Conservation (phyloP, 1,140 invertebrate species). For the Bombyx mori region DNA sequence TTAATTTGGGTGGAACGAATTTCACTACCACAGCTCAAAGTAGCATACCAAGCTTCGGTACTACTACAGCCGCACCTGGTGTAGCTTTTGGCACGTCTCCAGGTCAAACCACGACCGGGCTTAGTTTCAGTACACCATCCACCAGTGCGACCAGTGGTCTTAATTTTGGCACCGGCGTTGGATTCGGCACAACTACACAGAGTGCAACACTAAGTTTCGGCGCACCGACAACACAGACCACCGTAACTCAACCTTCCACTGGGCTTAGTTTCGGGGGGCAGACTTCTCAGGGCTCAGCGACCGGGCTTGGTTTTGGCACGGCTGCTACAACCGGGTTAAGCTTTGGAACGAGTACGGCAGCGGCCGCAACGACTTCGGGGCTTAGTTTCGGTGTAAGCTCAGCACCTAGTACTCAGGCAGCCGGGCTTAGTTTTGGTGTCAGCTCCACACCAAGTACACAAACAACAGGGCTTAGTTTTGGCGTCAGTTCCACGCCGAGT, state of each 20-base stretch:
- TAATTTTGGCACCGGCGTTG: background rate
- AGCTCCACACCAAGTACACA: conserved; percentile 10
- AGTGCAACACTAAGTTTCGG: background rate
- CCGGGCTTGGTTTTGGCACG: conserved; percentile 4
- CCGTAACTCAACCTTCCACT: background rate
- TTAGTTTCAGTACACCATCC: conserved; percentile 2
- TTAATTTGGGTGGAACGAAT: background rate
- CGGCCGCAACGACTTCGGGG: conserved; percentile 14
- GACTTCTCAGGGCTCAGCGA: background rate
- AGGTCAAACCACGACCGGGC: conserved; percentile 2
- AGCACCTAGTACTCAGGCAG: conserved; percentile 3
- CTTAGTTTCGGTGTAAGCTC: conserved; percentile 2
- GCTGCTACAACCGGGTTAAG: conserved; percentile 25
- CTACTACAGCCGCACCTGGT: conserved; percentile 2
- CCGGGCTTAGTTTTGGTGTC: conserved; percentile 19
- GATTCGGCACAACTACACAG: background rate
- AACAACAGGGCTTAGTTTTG: conserved; percentile 16
- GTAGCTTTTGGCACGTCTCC: background rate
- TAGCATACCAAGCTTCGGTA: background rate
- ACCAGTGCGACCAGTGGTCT: background rate
- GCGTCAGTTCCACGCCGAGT: background rate
- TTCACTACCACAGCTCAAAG: background rate
- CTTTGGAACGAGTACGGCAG: conserved; percentile 27
- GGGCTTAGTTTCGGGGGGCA: background rate
- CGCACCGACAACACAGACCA: background rate